Percentiles rank a stretch among this genome's conserved stretches.
phyloP scores from a whole-genome alignment of 2,113 vertebrate genomes.

The Syngnathus floridae region DNA sequence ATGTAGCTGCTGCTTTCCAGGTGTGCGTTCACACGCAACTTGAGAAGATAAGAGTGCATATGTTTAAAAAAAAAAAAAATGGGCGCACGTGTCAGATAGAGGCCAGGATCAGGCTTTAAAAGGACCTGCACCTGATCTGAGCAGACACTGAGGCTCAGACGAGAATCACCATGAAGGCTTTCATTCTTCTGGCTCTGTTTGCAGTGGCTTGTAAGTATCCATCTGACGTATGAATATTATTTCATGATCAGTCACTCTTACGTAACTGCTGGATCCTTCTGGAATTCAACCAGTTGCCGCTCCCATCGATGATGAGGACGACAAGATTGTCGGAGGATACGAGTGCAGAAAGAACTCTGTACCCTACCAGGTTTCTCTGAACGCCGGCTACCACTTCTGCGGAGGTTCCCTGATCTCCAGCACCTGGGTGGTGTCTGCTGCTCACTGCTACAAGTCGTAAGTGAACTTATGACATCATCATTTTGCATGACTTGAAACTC shows the following conservation, averaged over 20 bases:
- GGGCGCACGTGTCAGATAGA: constrained; percentile 11
- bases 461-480: constrained; percentile 17
- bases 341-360: constrained; percentile 66
- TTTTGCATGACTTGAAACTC: too few relatives aligned
- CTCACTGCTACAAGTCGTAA: constrained; percentile 79
- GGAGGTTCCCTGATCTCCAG: constrained; percentile 72
- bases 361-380: constrained; percentile 77
- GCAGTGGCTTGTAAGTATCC: constrained; percentile 55
- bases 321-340: constrained; percentile 81
- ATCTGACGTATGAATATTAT: not conserved
- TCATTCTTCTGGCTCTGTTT: constrained; percentile 61
- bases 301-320: constrained; percentile 68
- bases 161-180: constrained; percentile 42
- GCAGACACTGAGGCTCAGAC: constrained; percentile 2
- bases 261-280: too few relatives aligned
- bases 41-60: too few relatives aligned
- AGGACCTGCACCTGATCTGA: constrained; percentile 7
- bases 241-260: not conserved
- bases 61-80: not conserved
- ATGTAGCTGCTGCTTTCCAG: constrained; percentile 11
- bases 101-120: constrained; percentile 21
- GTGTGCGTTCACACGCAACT: constrained; percentile 30
- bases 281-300: constrained; percentile 35
- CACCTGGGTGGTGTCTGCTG: constrained; percentile 80
- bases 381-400: constrained; percentile 72